Base-by-base conservation (phyloP, 2,888 invertebrate species). In the Leptura quadrifasciata region DNA sequence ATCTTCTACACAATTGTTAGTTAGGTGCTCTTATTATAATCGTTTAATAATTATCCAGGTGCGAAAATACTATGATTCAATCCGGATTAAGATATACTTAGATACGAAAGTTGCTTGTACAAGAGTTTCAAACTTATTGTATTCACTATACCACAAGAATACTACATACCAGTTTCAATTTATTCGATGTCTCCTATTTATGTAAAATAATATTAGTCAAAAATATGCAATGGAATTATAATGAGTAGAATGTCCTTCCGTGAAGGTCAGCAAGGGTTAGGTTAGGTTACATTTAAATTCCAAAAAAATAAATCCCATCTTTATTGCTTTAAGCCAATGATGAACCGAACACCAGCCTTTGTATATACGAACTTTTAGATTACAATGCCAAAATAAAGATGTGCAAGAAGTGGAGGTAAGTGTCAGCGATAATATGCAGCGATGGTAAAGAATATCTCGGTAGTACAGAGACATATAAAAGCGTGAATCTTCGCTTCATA, bases 311-410 rank as follows among this genome's bases (percentile, higher is more conserved):
- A 64, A 64, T 20, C 9, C 20, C 35, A 39, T 35, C 63, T 63
- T 12, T n/a, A 64, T 39, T 10, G 64, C 64, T 47, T 17, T 39
- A 21, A 47, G 64, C 47, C 15, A 20, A 17, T 21, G 47, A 64
- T 47, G 47, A 47, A 21, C 21, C 47, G 47, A 47, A 39, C 64
- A 18, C 8, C 39, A 64, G 69, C 63, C 61, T 65, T 68, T 70
- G 72, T 67, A 75, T 74, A 72, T 70, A 76, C 82, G 83, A 83
- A 84, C 82, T 81, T 82, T 78, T 80, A 78, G 79, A 77, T 80
- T 76, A 80, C 81, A 84, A 83, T 81, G 78, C 81, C 81, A 78
- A 82, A 82, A 82, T 81, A 80, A 84, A 84, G 83, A 83, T 81
- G 81, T 78, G 77, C 76, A 74, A 63, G 73, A 79, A 79, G 83